phyloP scores from a whole-genome alignment of 2,888 invertebrate genomes.

The Allygus modestus region DNA sequence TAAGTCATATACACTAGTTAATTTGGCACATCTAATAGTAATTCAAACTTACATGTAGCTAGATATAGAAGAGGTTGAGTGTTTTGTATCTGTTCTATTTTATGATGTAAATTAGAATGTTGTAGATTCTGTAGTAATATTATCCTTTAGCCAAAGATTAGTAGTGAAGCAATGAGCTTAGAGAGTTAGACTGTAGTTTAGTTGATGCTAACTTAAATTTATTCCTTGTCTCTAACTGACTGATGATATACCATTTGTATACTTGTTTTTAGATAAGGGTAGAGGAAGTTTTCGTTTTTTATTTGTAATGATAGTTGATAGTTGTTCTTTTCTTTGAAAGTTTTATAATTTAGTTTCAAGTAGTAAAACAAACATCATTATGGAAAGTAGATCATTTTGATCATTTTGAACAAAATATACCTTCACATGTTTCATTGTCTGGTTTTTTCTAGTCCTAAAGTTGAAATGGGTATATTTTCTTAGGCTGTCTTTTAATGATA shows the following conservation, averaged over 20 bases:
- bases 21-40: constrained; percentile 26
- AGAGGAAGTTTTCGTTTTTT: background rate
- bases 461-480: no score
- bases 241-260: constrained; percentile 39
- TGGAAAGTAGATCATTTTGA: background rate
- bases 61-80: constrained; percentile 16
- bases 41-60: constrained; percentile 26
- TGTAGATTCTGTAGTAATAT: constrained; percentile 34
- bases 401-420: constrained; percentile 5
- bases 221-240: constrained; percentile 21
- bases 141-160: constrained; percentile 63
- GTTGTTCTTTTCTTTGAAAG: background rate
- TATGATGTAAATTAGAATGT: constrained; percentile 42
- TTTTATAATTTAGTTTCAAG: background rate
- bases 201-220: constrained; percentile 37
- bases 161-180: constrained; percentile 62
- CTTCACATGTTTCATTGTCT: constrained; percentile 5
- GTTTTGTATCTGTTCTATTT: constrained; percentile 59
- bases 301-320: background rate
- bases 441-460: background rate
- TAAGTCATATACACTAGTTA: constrained; percentile 52
- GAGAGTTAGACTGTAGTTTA: constrained; percentile 64
- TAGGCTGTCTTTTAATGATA: no score
- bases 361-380: background rate
- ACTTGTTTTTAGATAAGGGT: constrained; percentile 14